These are phyloP conservation scores for Ladona fulva DNA, from an alignment of 1,140 invertebrate genomes.

Conservation along the genomic window DNA sequence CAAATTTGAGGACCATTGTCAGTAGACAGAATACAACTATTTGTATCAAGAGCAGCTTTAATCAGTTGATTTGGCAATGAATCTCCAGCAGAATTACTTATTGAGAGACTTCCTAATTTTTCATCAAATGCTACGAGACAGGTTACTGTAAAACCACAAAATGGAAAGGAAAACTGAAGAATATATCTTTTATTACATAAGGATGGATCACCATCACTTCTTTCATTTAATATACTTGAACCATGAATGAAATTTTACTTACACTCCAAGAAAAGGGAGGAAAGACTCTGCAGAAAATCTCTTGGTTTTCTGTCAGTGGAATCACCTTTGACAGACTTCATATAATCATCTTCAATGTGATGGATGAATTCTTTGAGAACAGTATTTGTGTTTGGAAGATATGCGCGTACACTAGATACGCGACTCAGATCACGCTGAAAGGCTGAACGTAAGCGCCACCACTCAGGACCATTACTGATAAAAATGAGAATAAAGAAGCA, in stretches of 20 bases:
- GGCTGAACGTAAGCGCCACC: constrained; percentile 65
- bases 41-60: constrained; percentile 57
- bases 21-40: constrained; percentile 57
- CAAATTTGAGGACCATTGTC: constrained; percentile 69
- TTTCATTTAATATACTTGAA: constrained; percentile 13
- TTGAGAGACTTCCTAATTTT: constrained; percentile 52
- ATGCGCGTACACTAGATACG: constrained; percentile 54
- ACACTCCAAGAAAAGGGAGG: constrained; percentile 71
- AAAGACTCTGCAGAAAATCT: constrained; percentile 61
- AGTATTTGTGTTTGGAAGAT: constrained; percentile 50
- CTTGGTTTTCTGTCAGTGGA: constrained; percentile 3
- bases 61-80: constrained; percentile 49
- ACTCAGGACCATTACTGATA: constrained; percentile 72
- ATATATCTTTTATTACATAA: too few relatives aligned
- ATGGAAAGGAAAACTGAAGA: neutral
- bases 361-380: constrained; percentile 56
- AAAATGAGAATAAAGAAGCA: constrained; percentile 18
- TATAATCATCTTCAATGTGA: constrained; percentile 20
- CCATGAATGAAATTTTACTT: constrained; percentile 32
- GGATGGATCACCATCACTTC: too few relatives aligned
- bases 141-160: constrained; percentile 48
- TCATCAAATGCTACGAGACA: constrained; percentile 57
- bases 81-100: constrained; percentile 39
- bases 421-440: constrained; percentile 72
- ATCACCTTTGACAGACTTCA: constrained; percentile 17